Conservation (phyloP, 2,113 vertebrate species). For the Stegastes partitus region DNA sequence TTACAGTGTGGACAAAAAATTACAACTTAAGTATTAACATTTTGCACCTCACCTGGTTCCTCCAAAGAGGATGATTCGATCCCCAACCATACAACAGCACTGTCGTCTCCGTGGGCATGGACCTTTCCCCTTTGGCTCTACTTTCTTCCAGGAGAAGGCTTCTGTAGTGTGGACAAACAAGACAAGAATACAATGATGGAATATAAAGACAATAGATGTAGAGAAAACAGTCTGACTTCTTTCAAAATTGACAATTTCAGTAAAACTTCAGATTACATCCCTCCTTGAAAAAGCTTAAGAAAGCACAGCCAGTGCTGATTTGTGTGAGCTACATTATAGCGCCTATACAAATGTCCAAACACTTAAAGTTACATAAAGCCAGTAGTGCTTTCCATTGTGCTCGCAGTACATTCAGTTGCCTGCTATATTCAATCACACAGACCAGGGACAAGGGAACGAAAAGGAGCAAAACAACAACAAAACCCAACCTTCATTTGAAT, state of each 20-base stretch:
- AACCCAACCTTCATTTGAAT: conserved; percentile 23
- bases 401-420: conserved; percentile 26
- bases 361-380: conserved; percentile 24
- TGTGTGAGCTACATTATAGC: neutral
- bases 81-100: conserved; percentile 98
- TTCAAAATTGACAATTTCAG: neutral
- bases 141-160: conserved; percentile 92
- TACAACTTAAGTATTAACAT: neutral
- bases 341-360: neutral
- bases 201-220: neutral
- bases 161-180: conserved; percentile 62
- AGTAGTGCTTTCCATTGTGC: conserved; percentile 7
- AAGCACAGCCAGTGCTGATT: neutral
- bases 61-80: conserved; percentile 97
- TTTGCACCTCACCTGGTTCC: conserved; percentile 91
- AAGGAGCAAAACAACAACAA: conserved; percentile 1
- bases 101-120: conserved; percentile 95
- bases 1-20: too few species aligned
- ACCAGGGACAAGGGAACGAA: conserved; percentile 13
- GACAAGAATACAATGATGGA: conserved; percentile 3
- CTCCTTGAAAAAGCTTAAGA: conserved; percentile 5
- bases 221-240: neutral
- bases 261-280: conserved; percentile 7
- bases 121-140: conserved; percentile 95
- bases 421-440: conserved; percentile 29